Conservation (phyloP, 2,113 vertebrate genomes). For the Osmerus mordax region DNA sequence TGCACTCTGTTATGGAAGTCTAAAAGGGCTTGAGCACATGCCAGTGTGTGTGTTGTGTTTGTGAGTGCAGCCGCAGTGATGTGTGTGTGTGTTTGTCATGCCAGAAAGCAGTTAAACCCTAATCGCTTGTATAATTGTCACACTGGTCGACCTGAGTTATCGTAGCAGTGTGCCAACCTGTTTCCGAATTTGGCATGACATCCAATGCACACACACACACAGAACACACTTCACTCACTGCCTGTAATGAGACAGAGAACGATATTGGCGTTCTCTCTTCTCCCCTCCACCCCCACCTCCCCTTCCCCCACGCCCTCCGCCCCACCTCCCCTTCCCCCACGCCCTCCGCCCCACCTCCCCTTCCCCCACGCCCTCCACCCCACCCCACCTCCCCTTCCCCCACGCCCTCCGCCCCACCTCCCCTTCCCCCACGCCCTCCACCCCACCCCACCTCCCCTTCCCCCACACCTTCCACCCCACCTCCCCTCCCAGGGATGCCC, state of each 20-base stretch:
- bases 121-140: slow-evolving; percentile 4
- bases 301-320: neutral
- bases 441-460: slow-evolving; percentile 19
- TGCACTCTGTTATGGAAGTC: too few species aligned
- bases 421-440: neutral
- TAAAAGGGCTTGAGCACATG: too few species aligned
- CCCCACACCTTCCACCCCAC: too few species aligned
- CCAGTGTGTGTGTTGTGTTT: too few species aligned
- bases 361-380: slow-evolving; percentile 7
- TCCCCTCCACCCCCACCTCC: slow-evolving; percentile 2
- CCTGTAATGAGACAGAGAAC: slow-evolving; percentile 4
- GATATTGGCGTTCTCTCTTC: slow-evolving; percentile 29
- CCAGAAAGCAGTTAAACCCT: neutral
- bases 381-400: neutral
- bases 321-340: neutral
- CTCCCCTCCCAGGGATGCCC: slow-evolving; percentile 27
- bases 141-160: neutral
- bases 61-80: too few species aligned
- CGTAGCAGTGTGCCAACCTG: neutral
- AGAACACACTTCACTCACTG: neutral
- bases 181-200: neutral
- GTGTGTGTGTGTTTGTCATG: neutral
- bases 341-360: neutral
- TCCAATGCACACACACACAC: neutral
- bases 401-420: slow-evolving; percentile 5